Evolutionary conservation across 2,113 vertebrate genomes (phyloP), one percentile per base, ranked within the genome.

Genomic region (Hemiprocne comata): DNA sequence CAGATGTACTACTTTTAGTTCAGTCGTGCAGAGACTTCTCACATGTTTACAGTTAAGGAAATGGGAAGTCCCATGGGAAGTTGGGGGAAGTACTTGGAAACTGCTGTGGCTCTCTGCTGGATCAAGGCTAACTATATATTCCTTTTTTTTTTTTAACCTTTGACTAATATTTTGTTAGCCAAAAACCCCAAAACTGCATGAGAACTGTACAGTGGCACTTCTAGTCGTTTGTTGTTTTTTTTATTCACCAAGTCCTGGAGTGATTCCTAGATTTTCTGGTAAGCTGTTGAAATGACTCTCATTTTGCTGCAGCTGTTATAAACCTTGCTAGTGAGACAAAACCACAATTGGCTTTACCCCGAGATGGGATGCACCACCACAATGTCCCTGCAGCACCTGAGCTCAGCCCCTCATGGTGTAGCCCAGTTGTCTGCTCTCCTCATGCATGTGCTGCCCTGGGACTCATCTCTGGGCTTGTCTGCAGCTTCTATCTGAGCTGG

Each of bases 81-180:
- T 14, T 88, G 42, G 50, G 88, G 91, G 71, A 92, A 94, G 81
- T 70, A 87, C 87, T 96, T 90, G 88, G 86, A 93, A 93, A 24
- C 53, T 12, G 60, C 31, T 80, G 83, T 67, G 58, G 23, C 66
- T 64, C 72, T 92, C 40, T 48, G 33, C 72, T 84, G 57, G 42
- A 96, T 74, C 38, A 36, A 77, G 85, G 61, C 38, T 86, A 36
- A 61, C 34, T 25, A 40, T 3, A 1, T 46, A 19, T 13, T 85
- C 4, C 3, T 28, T n/a, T 23, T 17, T 36, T 69, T 72, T 64
- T 29, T 26, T 19, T 6, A 5, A 20, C 10, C 15, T 34, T 67
- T 23, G 44, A 5, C 70, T 82, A 69, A 15, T 87, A 36, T 76
- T 83, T 78, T 51, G 5, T 42, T 85, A 38, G 42, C 60, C 31